Percentiles rank a stretch among this genome's conserved stretches.
These are phyloP conservation scores for Pseudopipra pipra DNA, from an alignment of 2,113 vertebrate species.

Conservation along the genomic window DNA sequence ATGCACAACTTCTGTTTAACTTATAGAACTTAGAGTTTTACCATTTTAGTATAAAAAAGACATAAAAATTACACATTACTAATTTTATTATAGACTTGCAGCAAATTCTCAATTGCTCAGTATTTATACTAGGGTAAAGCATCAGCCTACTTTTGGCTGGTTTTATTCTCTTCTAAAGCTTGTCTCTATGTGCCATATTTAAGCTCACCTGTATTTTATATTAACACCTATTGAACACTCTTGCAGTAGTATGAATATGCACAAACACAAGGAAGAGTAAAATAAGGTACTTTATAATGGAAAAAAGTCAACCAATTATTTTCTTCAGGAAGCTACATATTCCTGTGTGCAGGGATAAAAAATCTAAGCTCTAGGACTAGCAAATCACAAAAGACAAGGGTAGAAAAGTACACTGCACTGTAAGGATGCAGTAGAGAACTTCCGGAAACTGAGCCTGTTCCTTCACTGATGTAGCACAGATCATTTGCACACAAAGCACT, in stretches of 20 bases:
- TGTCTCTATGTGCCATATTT: neutral
- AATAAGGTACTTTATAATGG: neutral
- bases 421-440: neutral
- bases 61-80: rapidly evolving
- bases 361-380: neutral
- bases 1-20: neutral
- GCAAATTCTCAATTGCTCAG: neutral
- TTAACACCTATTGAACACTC: neutral
- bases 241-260: neutral
- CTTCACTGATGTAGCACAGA: neutral
- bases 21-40: neutral
- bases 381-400: neutral
- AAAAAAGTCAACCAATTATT: neutral
- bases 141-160: neutral
- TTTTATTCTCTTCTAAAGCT: neutral
- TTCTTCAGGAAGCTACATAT: neutral
- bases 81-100: neutral
- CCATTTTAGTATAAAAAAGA: neutral
- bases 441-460: neutral
- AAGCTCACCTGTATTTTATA: neutral
- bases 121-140: neutral
- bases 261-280: neutral
- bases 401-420: neutral
- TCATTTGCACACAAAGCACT: neutral
- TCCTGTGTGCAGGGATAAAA: neutral